phyloP scores from a whole-genome alignment of 2,888 invertebrate species.

The Pristionchus japonicus region DNA sequence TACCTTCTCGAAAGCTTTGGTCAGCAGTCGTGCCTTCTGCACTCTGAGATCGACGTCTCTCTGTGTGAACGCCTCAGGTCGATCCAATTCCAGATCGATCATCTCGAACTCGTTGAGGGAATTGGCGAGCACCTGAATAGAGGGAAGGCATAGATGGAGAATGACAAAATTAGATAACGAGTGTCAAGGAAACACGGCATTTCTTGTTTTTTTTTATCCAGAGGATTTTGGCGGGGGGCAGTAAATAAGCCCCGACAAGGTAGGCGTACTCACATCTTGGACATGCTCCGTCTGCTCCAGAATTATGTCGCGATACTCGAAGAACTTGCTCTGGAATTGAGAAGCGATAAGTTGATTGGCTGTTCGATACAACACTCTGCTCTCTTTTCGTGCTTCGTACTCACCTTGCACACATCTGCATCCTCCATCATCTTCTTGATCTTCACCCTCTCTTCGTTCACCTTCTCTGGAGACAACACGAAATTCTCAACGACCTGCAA shows the following conservation, averaged over 20 bases:
- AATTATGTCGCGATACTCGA: background rate
- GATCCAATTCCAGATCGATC: background rate
- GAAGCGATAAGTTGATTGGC: too few relatives aligned
- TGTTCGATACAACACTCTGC: too few relatives aligned
- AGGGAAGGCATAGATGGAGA: background rate
- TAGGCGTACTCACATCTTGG: conserved; percentile 15
- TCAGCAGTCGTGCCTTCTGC: background rate
- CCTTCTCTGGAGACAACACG: background rate
- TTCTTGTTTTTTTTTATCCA: too few relatives aligned
- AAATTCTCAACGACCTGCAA: background rate
- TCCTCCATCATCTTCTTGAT: background rate
- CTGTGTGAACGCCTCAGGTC: conserved; percentile 24
- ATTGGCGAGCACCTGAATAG: background rate
- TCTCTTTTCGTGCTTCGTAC: too few relatives aligned
- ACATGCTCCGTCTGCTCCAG: background rate
- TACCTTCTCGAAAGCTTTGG: background rate
- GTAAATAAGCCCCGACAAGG: too few relatives aligned
- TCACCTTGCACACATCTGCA: background rate
- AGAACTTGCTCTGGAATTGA: background rate
- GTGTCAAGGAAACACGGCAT: too few relatives aligned
- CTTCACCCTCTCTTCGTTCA: background rate
- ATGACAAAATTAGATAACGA: too few relatives aligned
- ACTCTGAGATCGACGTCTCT: background rate
- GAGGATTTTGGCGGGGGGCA: too few relatives aligned
- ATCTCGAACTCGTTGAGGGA: background rate